phyloP scores from a whole-genome alignment of 2,797 vertebrate genomes.

The Artibeus jamaicensis region DNA sequence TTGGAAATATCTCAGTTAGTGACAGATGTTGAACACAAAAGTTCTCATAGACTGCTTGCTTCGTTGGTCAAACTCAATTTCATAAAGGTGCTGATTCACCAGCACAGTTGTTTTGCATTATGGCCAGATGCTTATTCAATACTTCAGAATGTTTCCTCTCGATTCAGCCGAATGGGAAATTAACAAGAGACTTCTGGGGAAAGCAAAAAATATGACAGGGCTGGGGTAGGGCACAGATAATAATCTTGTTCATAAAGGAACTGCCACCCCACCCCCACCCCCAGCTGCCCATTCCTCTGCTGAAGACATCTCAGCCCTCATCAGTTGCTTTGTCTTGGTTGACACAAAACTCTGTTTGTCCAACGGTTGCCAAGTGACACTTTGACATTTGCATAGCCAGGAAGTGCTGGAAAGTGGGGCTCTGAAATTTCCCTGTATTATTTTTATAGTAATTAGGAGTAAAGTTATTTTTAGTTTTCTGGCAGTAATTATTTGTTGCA shows the following conservation, averaged over 20 bases:
- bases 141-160: conserved; percentile 54
- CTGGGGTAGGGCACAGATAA: neutral
- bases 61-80: conserved; percentile 55
- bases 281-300: neutral
- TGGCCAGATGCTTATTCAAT: conserved; percentile 46
- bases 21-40: conserved; percentile 54
- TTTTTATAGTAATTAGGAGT: conserved; percentile 65
- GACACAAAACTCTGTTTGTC: conserved; percentile 68
- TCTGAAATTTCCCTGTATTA: conserved; percentile 38
- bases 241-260: neutral
- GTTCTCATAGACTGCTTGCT: conserved; percentile 42
- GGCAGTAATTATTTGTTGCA: conserved; percentile 70
- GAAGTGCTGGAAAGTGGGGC: conserved; percentile 72
- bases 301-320: conserved; percentile 14
- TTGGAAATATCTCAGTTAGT: conserved; percentile 32
- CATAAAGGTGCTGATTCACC: conserved; percentile 40
- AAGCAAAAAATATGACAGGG: neutral
- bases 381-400: conserved; percentile 70
- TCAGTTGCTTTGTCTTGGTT: conserved; percentile 61
- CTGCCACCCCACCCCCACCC: fast-evolving
- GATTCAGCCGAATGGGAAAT: conserved; percentile 43
- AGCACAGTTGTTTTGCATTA: conserved; percentile 29
- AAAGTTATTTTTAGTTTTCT: conserved; percentile 76
- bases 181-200: conserved; percentile 49
- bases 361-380: conserved; percentile 72